These are phyloP conservation scores for Sarcophaga rosellei DNA, from an alignment of 2,888 invertebrate species.

Conservation along the genomic window DNA sequence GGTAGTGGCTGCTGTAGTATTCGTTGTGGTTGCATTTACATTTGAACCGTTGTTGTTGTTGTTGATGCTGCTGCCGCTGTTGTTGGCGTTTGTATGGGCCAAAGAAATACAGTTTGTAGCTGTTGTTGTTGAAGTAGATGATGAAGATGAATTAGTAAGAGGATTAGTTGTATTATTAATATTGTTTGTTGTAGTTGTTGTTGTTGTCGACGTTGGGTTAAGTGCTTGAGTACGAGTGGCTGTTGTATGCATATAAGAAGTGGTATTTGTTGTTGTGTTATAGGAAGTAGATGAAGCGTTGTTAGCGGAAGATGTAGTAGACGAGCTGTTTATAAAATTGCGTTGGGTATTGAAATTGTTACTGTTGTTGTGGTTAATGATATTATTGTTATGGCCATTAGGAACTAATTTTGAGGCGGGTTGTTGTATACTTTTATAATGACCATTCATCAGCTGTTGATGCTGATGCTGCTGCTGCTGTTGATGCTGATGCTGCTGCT, in stretches of 20 bases:
- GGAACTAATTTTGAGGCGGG: conserved; percentile 70
- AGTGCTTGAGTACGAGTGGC: conserved; percentile 37
- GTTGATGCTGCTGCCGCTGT: conserved; percentile 42
- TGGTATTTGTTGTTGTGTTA: conserved; percentile 37
- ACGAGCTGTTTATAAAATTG: conserved; percentile 27
- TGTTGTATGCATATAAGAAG: conserved; percentile 36
- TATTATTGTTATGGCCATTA: conserved; percentile 64
- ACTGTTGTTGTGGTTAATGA: conserved; percentile 40
- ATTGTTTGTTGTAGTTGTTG: conserved; percentile 27
- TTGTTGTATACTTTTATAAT: conserved; percentile 58
- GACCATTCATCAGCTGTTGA: conserved; percentile 58
- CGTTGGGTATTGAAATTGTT: conserved; percentile 10
- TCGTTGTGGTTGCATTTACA: conserved; percentile 29
- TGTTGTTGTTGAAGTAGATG: conserved; percentile 29
- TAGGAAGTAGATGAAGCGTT: conserved; percentile 26
- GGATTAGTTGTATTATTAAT: conserved; percentile 24
- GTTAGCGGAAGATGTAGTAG: conserved; percentile 40
- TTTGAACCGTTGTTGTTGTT: conserved; percentile 20
- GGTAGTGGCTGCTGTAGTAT: conserved; percentile 1
- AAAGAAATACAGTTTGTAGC: conserved; percentile 33
- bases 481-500: conserved; percentile 32
- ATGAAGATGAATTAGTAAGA: conserved; percentile 41
- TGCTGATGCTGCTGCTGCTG: conserved; percentile 37
- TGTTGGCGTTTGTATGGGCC: conserved; percentile 11
- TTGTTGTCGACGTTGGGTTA: conserved; percentile 25